Conservation (phyloP, 1,140 invertebrate species). For the Spodoptera litura region DNA sequence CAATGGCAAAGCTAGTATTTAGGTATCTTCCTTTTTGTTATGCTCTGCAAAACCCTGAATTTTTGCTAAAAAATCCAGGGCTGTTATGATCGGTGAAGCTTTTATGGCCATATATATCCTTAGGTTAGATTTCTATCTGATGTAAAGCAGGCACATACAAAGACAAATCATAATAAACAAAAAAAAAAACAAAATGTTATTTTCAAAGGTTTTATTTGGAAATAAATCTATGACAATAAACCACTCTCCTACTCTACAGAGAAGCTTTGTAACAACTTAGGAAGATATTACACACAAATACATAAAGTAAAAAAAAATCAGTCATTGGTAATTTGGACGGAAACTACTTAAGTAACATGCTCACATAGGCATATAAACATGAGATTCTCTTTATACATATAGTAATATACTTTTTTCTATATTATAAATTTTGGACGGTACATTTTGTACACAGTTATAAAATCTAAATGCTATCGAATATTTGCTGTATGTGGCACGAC, state of each 20-base stretch:
- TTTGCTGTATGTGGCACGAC: conserved; percentile 26
- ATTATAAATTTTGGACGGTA: conserved; percentile 62
- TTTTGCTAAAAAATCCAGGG: too few relatives aligned
- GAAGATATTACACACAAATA: conserved; percentile 73
- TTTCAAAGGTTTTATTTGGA: conserved; percentile 69
- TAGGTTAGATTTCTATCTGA: too few relatives aligned
- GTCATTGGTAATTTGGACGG: conserved; percentile 84
- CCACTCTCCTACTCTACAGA: conserved; percentile 65
- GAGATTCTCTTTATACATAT: conserved; percentile 62
- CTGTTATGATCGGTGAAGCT: too few relatives aligned
- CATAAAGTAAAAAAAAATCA: conserved; percentile 77
- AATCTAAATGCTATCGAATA: conserved; percentile 10
- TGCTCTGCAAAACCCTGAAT: too few relatives aligned
- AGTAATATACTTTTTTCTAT: conserved; percentile 42
- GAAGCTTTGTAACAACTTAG: conserved; percentile 70
- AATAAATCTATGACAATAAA: conserved; percentile 74
- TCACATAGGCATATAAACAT: conserved; percentile 58
- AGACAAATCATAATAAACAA: too few relatives aligned
- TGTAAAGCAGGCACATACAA: too few relatives aligned
- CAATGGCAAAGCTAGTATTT: too few relatives aligned
- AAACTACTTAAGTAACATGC: conserved; percentile 82
- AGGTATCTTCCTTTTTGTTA: too few relatives aligned
- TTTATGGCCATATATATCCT: too few relatives aligned
- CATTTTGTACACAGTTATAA: conserved; percentile 57
- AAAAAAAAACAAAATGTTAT: background rate